Conservation (phyloP, 2,888 invertebrate species). For the Penaeus monodon region DNA sequence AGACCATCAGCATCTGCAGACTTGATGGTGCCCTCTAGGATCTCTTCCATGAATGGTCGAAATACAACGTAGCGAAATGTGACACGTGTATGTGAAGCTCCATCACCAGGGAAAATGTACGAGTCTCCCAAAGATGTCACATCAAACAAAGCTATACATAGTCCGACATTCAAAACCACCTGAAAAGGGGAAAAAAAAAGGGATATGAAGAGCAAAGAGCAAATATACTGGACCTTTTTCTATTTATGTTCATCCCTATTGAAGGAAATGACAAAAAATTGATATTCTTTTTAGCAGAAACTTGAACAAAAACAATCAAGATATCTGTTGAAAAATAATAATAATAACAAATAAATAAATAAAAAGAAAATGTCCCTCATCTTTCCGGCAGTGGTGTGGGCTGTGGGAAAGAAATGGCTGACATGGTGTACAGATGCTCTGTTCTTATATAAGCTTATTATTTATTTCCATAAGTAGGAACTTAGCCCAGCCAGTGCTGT, state of each 20-base stretch:
- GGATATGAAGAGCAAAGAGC: background rate
- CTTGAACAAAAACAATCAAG: conserved; percentile 10
- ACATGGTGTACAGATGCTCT: no score
- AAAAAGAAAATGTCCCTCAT: no score
- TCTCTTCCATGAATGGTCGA: conserved; percentile 92
- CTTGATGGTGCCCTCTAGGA: conserved; percentile 92
- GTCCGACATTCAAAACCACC: conserved; percentile 94
- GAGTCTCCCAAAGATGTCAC: conserved; percentile 90
- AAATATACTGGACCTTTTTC: conserved; percentile 31
- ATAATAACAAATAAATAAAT: no score
- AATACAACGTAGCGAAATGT: conserved; percentile 95
- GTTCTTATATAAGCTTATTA: no score
- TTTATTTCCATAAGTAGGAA: no score
- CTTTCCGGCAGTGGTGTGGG: no score
- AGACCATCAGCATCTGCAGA: conserved; percentile 92
- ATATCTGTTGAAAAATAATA: background rate
- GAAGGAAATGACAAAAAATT: no score
- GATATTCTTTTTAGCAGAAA: background rate
- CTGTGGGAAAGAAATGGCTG: no score
- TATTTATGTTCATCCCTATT: no score
- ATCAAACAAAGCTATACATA: conserved; percentile 94
- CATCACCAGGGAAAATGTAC: conserved; percentile 94
- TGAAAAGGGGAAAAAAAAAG: conserved; percentile 69
- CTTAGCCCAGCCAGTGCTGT: no score
- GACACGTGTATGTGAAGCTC: conserved; percentile 93